Percentiles rank a stretch among this genome's conserved stretches.
Evolutionary conservation across 2,888 invertebrate genomes (phyloP).

Genomic region (Terebella lapidaria): DNA sequence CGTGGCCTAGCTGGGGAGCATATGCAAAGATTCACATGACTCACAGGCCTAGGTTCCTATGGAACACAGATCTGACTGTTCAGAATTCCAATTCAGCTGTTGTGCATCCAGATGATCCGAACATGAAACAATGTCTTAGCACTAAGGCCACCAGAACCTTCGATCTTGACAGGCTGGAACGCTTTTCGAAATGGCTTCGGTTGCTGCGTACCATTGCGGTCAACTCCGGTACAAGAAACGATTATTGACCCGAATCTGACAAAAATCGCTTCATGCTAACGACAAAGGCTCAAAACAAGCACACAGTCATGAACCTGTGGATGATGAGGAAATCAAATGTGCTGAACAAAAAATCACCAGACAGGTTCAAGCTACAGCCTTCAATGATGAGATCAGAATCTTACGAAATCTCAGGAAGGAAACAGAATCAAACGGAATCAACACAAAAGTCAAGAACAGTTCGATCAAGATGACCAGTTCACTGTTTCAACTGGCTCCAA

Average conservation of each 20-base stretch:
- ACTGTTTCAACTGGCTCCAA: not conserved
- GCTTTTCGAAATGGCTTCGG: not conserved
- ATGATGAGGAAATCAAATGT: not conserved
- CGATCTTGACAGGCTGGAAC: not conserved
- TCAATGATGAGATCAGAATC: not conserved
- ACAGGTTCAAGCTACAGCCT: not conserved
- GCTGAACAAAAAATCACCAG: not conserved
- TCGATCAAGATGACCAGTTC: not conserved
- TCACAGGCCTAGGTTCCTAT: slow-evolving; percentile 8
- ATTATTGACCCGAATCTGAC: no score
- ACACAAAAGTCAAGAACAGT: not conserved
- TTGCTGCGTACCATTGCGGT: not conserved
- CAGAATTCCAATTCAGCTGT: no score
- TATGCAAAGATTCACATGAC: not conserved
- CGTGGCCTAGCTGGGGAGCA: slow-evolving; percentile 14
- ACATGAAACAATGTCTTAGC: no score
- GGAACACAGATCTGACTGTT: not conserved
- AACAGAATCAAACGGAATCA: no score
- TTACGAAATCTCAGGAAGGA: no score
- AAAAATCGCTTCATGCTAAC: no score
- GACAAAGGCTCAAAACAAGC: no score
- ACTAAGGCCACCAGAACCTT: no score
- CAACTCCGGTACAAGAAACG: no score
- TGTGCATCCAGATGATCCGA: no score
- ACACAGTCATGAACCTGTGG: no score